Evolutionary conservation across 2,797 vertebrate species (phyloP), one percentile per base, ranked within the genome.

Genomic region (Columba guinea): DNA sequence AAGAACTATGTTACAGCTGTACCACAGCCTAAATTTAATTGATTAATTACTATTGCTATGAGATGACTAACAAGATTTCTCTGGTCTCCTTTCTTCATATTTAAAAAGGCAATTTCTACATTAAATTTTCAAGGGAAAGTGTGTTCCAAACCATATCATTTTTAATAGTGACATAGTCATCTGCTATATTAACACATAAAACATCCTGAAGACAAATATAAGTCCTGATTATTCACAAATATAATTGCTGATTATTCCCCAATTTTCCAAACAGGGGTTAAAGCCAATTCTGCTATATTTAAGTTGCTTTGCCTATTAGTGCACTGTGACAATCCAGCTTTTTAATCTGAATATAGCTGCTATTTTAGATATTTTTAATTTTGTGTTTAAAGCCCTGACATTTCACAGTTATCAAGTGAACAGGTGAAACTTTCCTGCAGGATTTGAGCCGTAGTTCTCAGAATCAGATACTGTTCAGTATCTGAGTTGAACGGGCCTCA

Each of bases 61-160:
- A 60, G 35, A 52, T 18, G 32, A 32, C 68, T n/a, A 68, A 73
- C n/a, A 34, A n/a, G 13, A 22, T 68, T 76, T 58, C 21, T 80
- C 48, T 69, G 21, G 8, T 85, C 22, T 37, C 20, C 27, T 68
- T 93, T 55, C 55, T 69, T 79, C 55, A n/a, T 28, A 15, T 5
- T 37, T 48, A 6, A 73, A 67, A 80, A 73, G 32, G 2, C 34
- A 23, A 32, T 27, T 26, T 85, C 83, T 85, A 6, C 30, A 7
- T 15, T 53, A 1, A 24, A 49, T 83, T 92, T 85, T 49, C 23
- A 46, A 81, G 30, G 34, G 28, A 77, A 11, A n/a, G 1, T 27
- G 13, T 17, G 23, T 56, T 74, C 48, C 71, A 51, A 71, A 55
- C 0, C 0, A 1, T 59, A 9, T 32, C 0, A 24, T 69, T 80